These are phyloP conservation scores for Zaprionus vittiger DNA, from an alignment of 1,140 invertebrate genomes.

Conservation along the genomic window DNA sequence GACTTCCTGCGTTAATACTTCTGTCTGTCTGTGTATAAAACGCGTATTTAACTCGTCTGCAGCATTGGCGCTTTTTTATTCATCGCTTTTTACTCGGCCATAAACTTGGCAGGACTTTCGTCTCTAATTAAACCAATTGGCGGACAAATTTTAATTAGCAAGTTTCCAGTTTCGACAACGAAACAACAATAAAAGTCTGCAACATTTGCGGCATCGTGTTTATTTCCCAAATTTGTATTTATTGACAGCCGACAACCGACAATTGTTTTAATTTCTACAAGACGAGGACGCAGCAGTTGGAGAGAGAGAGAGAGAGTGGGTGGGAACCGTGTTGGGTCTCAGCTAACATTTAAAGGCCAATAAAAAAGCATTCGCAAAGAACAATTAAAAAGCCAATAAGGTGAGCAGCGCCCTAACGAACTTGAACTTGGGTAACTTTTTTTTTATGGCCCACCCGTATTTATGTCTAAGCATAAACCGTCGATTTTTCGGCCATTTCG, in stretches of 20 bases:
- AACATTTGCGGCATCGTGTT: constrained; percentile 65
- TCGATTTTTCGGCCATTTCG: constrained; percentile 25
- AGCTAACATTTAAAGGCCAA: constrained; percentile 63
- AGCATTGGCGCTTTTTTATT: not conserved
- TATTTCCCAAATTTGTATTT: constrained; percentile 61
- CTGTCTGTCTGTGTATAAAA: not conserved
- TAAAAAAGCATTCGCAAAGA: constrained; percentile 71
- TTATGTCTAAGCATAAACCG: constrained; percentile 60
- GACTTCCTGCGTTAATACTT: constrained; percentile 3
- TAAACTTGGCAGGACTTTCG: constrained; percentile 64
- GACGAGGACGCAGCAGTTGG: not conserved
- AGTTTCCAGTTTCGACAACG: constrained; percentile 33
- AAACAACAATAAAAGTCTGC: constrained; percentile 65
- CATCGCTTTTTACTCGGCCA: constrained; percentile 54
- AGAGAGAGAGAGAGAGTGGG: no score
- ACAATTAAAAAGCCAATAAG: constrained; percentile 77
- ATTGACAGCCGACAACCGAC: constrained; percentile 52
- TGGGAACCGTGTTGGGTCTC: not conserved
- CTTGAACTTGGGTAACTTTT: constrained; percentile 59
- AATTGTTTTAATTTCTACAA: constrained; percentile 75
- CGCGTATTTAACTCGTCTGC: constrained; percentile 6
- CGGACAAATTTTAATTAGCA: constrained; percentile 76
- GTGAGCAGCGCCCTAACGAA: constrained; percentile 43
- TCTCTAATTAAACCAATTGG: constrained; percentile 76
- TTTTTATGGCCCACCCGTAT: constrained; percentile 63